phyloP scores from a whole-genome alignment of 2,113 vertebrate genomes.

The Chionomys nivalis region DNA sequence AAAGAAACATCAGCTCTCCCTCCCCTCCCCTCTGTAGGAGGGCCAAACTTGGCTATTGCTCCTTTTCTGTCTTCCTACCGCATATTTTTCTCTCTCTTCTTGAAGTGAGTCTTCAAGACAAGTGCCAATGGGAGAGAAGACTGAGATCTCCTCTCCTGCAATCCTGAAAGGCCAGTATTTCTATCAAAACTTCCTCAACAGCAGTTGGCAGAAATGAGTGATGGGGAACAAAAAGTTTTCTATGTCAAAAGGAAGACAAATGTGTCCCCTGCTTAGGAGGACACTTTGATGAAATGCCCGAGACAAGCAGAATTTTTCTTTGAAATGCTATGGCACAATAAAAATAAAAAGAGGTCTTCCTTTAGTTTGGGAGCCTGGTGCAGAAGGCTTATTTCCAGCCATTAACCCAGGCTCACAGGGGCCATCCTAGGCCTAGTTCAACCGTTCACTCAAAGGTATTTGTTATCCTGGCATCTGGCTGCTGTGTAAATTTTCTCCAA shows the following conservation, averaged over 20 bases:
- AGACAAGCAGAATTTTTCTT: conserved; percentile 68
- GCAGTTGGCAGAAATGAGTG: conserved; percentile 41
- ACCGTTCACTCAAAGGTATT: conserved; percentile 46
- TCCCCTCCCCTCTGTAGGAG: not conserved
- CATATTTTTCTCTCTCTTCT: conserved; percentile 52
- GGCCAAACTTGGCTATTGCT: not conserved
- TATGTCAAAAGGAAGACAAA: conserved; percentile 73
- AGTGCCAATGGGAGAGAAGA: not conserved
- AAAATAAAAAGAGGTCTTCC: conserved; percentile 71
- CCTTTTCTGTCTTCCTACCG: not conserved
- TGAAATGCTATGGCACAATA: conserved; percentile 60
- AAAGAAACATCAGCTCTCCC: not conserved
- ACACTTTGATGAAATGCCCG: conserved; percentile 69
- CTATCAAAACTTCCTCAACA: conserved; percentile 55
- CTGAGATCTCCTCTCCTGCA: not conserved
- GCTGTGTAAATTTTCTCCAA: not conserved
- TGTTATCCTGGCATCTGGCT: not conserved
- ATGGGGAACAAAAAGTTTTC: conserved; percentile 50
- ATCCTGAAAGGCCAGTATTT: not conserved
- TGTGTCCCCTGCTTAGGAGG: conserved; percentile 26
- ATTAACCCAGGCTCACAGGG: conserved; percentile 32
- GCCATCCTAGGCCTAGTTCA: conserved; percentile 24
- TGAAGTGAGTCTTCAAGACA: conserved; percentile 27
- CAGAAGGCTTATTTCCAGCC: conserved; percentile 56
- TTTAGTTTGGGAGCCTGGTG: not conserved